Evolutionary conservation across 2,888 invertebrate species (phyloP), one percentile per base, ranked within the genome.

Genomic region (Saturnia japonica): DNA sequence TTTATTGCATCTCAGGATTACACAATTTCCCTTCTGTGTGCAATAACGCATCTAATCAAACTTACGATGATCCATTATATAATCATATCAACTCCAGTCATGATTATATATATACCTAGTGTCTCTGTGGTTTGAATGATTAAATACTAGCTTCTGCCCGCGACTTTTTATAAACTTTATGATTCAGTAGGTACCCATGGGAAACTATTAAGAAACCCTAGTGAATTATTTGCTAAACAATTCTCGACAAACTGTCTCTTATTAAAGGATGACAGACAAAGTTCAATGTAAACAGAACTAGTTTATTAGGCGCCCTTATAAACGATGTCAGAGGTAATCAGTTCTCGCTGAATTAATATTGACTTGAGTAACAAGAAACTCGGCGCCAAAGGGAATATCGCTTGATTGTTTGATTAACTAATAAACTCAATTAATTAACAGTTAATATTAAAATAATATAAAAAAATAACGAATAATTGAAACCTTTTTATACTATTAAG

Each of bases 31-130:
- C 22, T 22, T 25, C 60, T 45, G 68, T 70, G 69, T 74, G 71
- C 73, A 73, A 68, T 73, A 74, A 71, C 70, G 72, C 69, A 70
- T 73, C 71, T 70, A 73, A 74, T 72, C 73, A 72, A 45, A 70
- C 57, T 71, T 72, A 40, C 68, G 68, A 68, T 34, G 19, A 22
- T 57, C 70, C 22, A 60, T 68, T 67, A 45, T 28, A 57, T 70
- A 62, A 60, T 16, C 28, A 67, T 57, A 42, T 22, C 70, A 66
- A 57, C 22, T 60, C 45, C 54, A 70, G n/a, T 67, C 45, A 4
- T n/a, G 67, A 6, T 34, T 34, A 34, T 34, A 34, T 2, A 34
- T 34, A 34, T 34, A n/a, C n/a, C n/a, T n/a, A 34, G 34, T 34
- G 6, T 34, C 34, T 4, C 6, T 34, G 2, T 34, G 34, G 6